Base-by-base conservation (phyloP, 2,113 vertebrate species). In the Pseudonaja textilis region DNA sequence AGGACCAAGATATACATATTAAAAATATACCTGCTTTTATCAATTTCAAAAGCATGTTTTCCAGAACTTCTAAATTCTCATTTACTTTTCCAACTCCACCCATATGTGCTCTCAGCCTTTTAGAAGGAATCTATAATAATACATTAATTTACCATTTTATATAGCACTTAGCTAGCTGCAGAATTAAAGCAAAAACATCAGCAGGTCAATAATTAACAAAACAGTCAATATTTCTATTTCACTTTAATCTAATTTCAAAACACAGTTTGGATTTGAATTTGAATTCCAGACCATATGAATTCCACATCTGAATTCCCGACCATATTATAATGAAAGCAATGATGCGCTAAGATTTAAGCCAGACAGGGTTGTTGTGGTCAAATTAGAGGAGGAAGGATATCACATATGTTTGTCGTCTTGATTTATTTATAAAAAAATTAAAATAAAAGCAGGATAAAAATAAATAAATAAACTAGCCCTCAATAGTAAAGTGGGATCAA, bases 11-110 rank as follows among this genome's bases (percentile, higher is more conserved):
- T 25, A 39, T 25, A 90, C 45, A 20, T n/a, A 86, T 64, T 59
- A 64, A 90, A 5, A 90, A 95, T 42, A 55, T 93, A 97, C 95
- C 95, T 96, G 96, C 96, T 88, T 96, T 97, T 86, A 97, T 98
- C 94, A 98, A 95, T 93, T 92, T 98, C 88, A 98, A 95, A 7
- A 97, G 96, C 93, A 95, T 96, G 64, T 89, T 91, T 94, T 98
- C 97, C 94, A 99, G 95, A 92, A 96, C 97, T 90, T 89, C 96
- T 91, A 99, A 94, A 92, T 98, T 98, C 94, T 98, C 97, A 92
- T 94, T 97, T 50, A 96, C 96, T 95, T 98, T 98, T 95, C 95
- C 95, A 89, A 95, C 52, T 85, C 95, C 93, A 92, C 95, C 61
- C 90, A 96, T 89, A 88, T 96, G 94, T 11, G 91, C 81, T 92